Evolutionary conservation across 2,888 invertebrate species (phyloP), one percentile per base, ranked within the genome.

Genomic region (Hypercompe scribonia): DNA sequence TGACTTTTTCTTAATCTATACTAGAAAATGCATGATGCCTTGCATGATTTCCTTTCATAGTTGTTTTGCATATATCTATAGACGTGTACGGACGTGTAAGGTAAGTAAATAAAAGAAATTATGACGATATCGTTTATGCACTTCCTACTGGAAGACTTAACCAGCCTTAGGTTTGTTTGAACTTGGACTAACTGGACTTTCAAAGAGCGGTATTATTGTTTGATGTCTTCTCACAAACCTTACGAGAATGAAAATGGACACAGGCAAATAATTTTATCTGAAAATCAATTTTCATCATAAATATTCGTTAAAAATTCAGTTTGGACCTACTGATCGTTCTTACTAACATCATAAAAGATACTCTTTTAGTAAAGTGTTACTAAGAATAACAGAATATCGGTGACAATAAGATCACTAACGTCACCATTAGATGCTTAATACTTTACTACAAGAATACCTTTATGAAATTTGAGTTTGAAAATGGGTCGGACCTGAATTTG

Each of bases 101-200:
- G 66, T 66, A 66, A 71, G 71, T 54, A 54, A 65, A 71, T 61
- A 65, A 28, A 65, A 24, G 50, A 34, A 13, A 28, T 28, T 36
- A 31, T 31, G 31, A 28, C 2, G 28, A 58, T 28, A 58, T 21
- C 21, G n/a, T 42, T 46, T 18, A 46, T 46, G 21, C 46, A 46
- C 46, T 21, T 5, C n/a, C n/a, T n/a, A n/a, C n/a, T n/a, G n/a
- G 28, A 58, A 31, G 58, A 31, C 28, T 28, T 58, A 13, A 58
- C 28, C 4, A 50, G 50, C 2, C 10, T 50, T n/a, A 1, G 24
- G 8, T 7, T 54, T 54, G 2, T 50, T 50, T n/a, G n/a, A n/a
- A 50, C 11, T 54, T n/a, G n/a, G n/a, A 54, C 50, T 54, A n/a
- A 54, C 50, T 8, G n/a, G 50, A 11, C 24, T 54, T 54, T 54